These are phyloP conservation scores for Drosophila rhopaloa DNA, from an alignment of 1,140 invertebrate species.

Conservation along the genomic window DNA sequence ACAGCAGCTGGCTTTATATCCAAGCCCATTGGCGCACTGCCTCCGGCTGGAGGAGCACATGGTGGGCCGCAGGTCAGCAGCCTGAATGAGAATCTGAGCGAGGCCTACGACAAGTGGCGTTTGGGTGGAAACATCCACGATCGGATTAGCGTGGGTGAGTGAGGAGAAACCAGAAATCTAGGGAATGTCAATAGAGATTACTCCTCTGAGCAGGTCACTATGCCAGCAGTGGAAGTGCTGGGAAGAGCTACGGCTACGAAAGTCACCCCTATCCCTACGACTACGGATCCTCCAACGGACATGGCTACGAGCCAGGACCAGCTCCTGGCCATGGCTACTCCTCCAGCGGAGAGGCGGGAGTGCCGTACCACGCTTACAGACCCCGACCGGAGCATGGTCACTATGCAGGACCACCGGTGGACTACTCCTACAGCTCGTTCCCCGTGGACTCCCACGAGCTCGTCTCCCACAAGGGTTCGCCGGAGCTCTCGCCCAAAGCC, in stretches of 20 bases:
- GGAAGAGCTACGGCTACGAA: constrained; percentile 56
- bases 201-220: constrained; percentile 44
- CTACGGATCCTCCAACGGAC: constrained; percentile 40
- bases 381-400: constrained; percentile 52
- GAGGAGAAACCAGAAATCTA: no score
- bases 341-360: constrained; percentile 54
- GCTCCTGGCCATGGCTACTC: constrained; percentile 28
- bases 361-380: constrained; percentile 73
- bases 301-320: constrained; percentile 55
- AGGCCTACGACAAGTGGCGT: constrained; percentile 71
- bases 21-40: constrained; percentile 32
- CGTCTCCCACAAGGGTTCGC: constrained; percentile 64
- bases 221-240: constrained; percentile 18
- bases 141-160: constrained; percentile 77
- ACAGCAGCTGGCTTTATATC: constrained; percentile 49
- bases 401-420: constrained; percentile 56
- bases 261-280: constrained; percentile 54
- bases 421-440: constrained; percentile 61
- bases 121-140: constrained; percentile 46
- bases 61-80: constrained; percentile 25
- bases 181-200: no score
- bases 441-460: constrained; percentile 61
- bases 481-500: constrained; percentile 72
- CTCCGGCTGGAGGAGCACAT: constrained; percentile 1
- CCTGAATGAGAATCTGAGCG: constrained; percentile 61